Conservation (phyloP, 64 coral and sea anemone genomes). For the Exaiptasia diaphana region DNA sequence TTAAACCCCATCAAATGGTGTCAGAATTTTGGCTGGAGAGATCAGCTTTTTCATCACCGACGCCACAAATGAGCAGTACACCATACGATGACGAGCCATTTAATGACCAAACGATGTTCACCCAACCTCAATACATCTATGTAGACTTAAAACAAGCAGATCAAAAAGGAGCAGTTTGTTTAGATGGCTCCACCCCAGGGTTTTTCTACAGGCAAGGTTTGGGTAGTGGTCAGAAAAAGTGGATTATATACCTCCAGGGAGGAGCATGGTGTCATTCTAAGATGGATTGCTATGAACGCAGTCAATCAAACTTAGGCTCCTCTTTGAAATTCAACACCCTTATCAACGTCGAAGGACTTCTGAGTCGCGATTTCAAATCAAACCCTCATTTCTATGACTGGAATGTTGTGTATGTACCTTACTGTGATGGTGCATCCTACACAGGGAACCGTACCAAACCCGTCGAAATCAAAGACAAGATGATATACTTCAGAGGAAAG, state of each 20-base stretch:
- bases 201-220: slow-evolving; percentile 63
- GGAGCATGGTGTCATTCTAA: slow-evolving; percentile 77
- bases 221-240: slow-evolving; percentile 41
- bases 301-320: slow-evolving; percentile 58
- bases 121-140: slow-evolving; percentile 7
- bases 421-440: slow-evolving; percentile 85
- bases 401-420: slow-evolving; percentile 74
- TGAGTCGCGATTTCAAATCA: slow-evolving; percentile 42
- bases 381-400: slow-evolving; percentile 84
- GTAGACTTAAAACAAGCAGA: slow-evolving; percentile 24
- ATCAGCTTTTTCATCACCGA: no score
- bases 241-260: slow-evolving; percentile 83
- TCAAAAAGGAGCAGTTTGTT: slow-evolving; percentile 64
- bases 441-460: slow-evolving; percentile 71
- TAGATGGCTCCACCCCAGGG: slow-evolving; percentile 70
- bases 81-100: no score
- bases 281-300: slow-evolving; percentile 48
- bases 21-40: no score
- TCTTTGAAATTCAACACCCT: slow-evolving; percentile 52
- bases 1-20: no score
- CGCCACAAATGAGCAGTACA: no score
- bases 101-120: no score
- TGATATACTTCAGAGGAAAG: slow-evolving; percentile 77
- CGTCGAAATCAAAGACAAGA: slow-evolving; percentile 37
- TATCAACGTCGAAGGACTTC: slow-evolving; percentile 47